Evolutionary conservation across 2,797 vertebrate species (phyloP).

Genomic region (Synaphobranchus kaupii): DNA sequence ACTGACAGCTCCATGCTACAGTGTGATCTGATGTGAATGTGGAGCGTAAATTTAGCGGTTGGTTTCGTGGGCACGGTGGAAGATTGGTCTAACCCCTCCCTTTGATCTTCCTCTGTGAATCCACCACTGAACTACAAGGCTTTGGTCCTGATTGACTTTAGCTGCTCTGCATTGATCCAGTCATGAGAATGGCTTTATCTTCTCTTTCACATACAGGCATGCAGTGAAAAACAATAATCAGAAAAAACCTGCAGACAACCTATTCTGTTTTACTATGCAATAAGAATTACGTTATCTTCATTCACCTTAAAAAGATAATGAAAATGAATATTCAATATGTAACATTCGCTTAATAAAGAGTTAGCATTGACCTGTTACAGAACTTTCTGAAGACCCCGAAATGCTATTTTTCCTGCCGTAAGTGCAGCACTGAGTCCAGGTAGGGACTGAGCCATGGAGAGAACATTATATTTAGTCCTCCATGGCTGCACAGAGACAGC

Average conservation of each 20-base stretch:
- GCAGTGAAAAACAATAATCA: no score
- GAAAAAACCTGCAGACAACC: no score
- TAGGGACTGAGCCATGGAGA: not conserved
- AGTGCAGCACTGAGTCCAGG: not conserved
- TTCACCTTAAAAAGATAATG: not conserved
- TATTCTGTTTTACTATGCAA: no score
- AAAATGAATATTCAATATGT: not conserved
- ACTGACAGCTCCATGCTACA: not conserved
- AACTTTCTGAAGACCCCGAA: not conserved
- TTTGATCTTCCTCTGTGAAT: constrained; percentile 13
- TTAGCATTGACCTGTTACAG: no score
- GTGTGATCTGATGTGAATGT: constrained; percentile 16
- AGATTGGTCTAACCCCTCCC: not conserved
- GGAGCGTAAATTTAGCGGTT: not conserved
- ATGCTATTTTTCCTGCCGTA: not conserved
- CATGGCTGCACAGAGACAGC: not conserved
- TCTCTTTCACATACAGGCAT: not conserved
- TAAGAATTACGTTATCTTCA: not conserved
- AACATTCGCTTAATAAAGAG: no score
- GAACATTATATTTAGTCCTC: not conserved
- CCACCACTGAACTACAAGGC: not conserved
- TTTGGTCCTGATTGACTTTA: not conserved
- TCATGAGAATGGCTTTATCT: constrained; percentile 5
- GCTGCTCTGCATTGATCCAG: not conserved
- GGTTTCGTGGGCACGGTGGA: not conserved